Evolutionary conservation across 2,888 invertebrate species (phyloP).

Genomic region (Flexamia atlantica): DNA sequence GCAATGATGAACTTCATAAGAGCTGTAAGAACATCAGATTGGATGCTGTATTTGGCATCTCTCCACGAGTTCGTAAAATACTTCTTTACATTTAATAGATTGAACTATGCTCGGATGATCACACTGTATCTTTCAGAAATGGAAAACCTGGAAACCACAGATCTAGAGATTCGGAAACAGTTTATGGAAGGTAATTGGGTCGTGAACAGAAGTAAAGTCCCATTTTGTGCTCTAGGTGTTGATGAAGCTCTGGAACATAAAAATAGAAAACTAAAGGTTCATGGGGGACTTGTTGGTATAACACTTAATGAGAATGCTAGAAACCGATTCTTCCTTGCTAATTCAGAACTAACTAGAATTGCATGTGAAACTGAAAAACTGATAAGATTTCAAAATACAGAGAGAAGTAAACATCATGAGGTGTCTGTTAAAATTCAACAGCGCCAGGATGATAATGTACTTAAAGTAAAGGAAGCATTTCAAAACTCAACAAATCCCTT

Average conservation of each 20-base stretch:
- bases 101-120: constrained; percentile 9
- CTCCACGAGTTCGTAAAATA: constrained; percentile 1
- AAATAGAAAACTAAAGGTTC: constrained; percentile 21
- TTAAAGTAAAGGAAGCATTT: neutral
- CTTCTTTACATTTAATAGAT: neutral
- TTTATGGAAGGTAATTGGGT: constrained; percentile 21
- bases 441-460: neutral
- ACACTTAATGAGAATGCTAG: neutral
- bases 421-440: neutral
- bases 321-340: neutral
- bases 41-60: neutral
- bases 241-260: constrained; percentile 10
- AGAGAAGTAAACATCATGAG: neutral
- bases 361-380: constrained; percentile 5
- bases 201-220: neutral
- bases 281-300: neutral
- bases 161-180: neutral
- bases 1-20: neutral
- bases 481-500: neutral
- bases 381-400: neutral
- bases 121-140: neutral
- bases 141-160: constrained; percentile 3
- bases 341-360: neutral
- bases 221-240: constrained; percentile 16
- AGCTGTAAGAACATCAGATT: neutral